A percentile compares a stretch with the other conserved stretches of the same genome.
These are phyloP conservation scores for Sarcophaga carnaria DNA, from an alignment of 2,888 invertebrate species.

Conservation along the genomic window DNA sequence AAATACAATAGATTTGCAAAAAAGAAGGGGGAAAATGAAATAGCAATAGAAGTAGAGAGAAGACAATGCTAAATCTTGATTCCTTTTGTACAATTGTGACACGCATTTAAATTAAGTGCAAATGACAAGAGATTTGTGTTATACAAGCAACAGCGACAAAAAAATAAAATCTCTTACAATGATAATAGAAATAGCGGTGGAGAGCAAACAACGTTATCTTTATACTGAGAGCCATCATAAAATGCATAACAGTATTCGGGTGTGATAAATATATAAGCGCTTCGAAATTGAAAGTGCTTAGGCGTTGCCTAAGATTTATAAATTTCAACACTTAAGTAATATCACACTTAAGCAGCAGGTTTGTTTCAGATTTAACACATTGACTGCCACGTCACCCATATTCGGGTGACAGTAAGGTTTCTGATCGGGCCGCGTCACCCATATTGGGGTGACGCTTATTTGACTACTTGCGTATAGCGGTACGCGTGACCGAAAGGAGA, in stretches of 20 bases:
- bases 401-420: too few species aligned
- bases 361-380: too few species aligned
- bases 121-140: constrained; percentile 79
- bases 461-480: too few species aligned
- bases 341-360: too few species aligned
- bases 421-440: too few species aligned
- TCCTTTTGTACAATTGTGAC: constrained; percentile 75
- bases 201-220: not conserved
- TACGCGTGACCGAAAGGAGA: too few species aligned
- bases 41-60: not conserved
- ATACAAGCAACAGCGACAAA: not conserved
- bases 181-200: constrained; percentile 24
- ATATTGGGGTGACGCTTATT: too few species aligned
- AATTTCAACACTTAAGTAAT: too few species aligned
- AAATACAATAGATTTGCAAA: constrained; percentile 4
- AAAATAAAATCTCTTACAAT: constrained; percentile 28
- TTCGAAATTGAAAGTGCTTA: not conserved
- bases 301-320: too few species aligned
- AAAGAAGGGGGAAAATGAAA: too few species aligned
- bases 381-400: too few species aligned
- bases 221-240: not conserved
- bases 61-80: constrained; percentile 36
- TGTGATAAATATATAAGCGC: not conserved
- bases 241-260: not conserved
- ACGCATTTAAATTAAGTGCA: constrained; percentile 82